These are phyloP conservation scores for Belgica antarctica DNA, from an alignment of 2,888 invertebrate genomes.

Conservation along the genomic window DNA sequence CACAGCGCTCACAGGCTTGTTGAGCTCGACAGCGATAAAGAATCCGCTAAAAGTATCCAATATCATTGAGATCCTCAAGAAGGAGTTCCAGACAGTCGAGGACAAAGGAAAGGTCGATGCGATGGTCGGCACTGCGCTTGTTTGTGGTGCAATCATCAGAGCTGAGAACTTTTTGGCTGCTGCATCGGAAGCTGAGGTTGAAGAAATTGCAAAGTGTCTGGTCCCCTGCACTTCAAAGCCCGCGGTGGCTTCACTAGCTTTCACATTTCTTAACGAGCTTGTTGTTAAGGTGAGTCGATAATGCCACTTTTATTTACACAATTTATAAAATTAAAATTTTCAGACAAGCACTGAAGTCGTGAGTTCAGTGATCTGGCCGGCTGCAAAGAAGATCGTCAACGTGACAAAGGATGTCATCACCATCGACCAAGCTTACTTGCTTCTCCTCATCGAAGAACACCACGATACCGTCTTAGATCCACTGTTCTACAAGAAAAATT, in stretches of 20 bases:
- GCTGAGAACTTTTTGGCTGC: conserved; percentile 60
- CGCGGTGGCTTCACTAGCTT: conserved; percentile 54
- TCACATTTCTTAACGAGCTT: conserved; percentile 63
- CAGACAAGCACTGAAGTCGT: conserved; percentile 61
- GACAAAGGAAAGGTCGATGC: conserved; percentile 58
- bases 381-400: conserved; percentile 61
- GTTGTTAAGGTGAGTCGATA: conserved; percentile 57
- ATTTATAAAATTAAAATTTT: not conserved
- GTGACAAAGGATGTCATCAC: conserved; percentile 65
- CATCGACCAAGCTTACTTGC: conserved; percentile 64
- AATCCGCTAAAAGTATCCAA: conserved; percentile 57
- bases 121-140: conserved; percentile 67
- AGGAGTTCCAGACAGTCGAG: conserved; percentile 60
- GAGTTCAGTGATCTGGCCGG: conserved; percentile 60
- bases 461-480: conserved; percentile 58
- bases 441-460: conserved; percentile 56
- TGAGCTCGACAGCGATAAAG: conserved; percentile 52
- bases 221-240: conserved; percentile 41
- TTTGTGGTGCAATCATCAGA: conserved; percentile 68
- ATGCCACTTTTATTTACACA: not conserved
- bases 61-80: conserved; percentile 62
- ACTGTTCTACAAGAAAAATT: conserved; percentile 55
- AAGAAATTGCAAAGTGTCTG: conserved; percentile 57
- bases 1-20: conserved; percentile 63
- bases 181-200: conserved; percentile 58